These are phyloP conservation scores for Donacobius atricapilla DNA, from an alignment of 2,113 vertebrate species.

Conservation along the genomic window DNA sequence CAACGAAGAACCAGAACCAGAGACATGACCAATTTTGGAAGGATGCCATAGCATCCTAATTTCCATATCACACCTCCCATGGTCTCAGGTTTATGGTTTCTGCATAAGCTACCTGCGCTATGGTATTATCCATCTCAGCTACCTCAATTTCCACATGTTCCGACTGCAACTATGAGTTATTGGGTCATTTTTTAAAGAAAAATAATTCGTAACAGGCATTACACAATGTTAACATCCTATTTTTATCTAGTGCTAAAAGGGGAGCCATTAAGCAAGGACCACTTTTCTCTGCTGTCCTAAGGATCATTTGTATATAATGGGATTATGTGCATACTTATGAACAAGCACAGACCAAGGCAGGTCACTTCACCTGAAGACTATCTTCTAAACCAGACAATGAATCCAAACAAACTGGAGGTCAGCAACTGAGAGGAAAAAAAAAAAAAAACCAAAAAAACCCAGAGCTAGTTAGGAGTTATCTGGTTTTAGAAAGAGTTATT, in stretches of 20 bases:
- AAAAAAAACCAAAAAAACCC: neutral
- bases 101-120: neutral
- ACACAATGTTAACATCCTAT: neutral
- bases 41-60: neutral
- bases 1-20: no score
- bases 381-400: neutral
- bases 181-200: neutral
- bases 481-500: neutral
- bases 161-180: neutral
- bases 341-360: neutral
- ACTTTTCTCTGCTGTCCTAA: neutral
- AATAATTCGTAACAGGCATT: neutral
- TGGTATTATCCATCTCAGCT: neutral
- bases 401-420: neutral
- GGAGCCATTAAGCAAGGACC: neutral
- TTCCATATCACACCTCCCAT: neutral
- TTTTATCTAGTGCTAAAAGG: neutral
- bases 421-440: neutral
- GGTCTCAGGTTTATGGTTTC: neutral
- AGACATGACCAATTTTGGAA: neutral
- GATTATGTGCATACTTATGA: neutral
- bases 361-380: neutral
- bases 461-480: neutral
- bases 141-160: fast-evolving
- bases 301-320: neutral